phyloP scores from a whole-genome alignment of 37 sponge, comb jelly and placozoan genomes.

The Chondrilla cf. caribensis region DNA sequence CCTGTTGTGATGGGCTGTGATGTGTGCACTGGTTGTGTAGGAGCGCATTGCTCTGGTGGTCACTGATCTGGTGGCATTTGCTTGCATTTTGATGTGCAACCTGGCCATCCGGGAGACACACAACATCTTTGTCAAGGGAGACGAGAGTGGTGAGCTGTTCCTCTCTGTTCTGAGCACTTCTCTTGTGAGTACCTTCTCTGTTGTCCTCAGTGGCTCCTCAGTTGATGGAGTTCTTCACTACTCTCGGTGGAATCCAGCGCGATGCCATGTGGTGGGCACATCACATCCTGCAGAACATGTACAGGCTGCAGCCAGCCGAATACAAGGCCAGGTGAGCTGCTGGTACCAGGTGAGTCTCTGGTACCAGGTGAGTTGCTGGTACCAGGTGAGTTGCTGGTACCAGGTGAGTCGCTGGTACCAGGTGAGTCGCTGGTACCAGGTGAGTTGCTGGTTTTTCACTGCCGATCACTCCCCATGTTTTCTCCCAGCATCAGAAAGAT shows the following conservation, averaged over 20 bases:
- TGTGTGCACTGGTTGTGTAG: slow-evolving; percentile 36
- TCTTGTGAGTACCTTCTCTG: no score
- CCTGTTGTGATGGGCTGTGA: no score
- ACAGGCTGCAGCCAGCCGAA: slow-evolving; percentile 52
- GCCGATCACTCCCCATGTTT: not conserved
- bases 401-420: no score
- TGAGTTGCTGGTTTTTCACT: no score
- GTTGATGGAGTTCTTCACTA: slow-evolving; percentile 59
- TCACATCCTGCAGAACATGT: slow-evolving; percentile 51
- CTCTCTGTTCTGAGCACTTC: no score
- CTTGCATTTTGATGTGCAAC: slow-evolving; percentile 63
- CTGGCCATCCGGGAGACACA: slow-evolving; percentile 67
- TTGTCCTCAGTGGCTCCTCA: slow-evolving; percentile 1
- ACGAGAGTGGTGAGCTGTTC: slow-evolving; percentile 38
- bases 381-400: slow-evolving; percentile 33
- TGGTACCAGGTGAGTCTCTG: no score
- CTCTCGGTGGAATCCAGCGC: slow-evolving; percentile 75
- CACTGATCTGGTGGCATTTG: slow-evolving; percentile 64
- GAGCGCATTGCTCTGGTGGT: slow-evolving; percentile 61
- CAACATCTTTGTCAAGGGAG: slow-evolving; percentile 68
- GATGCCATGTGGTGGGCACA: slow-evolving; percentile 84
- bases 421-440: no score
- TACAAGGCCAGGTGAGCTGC: slow-evolving; percentile 61
- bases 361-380: no score
- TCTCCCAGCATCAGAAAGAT: slow-evolving; percentile 59